phyloP scores from a whole-genome alignment of 2,797 vertebrate genomes.

The Gastrophryne carolinensis region DNA sequence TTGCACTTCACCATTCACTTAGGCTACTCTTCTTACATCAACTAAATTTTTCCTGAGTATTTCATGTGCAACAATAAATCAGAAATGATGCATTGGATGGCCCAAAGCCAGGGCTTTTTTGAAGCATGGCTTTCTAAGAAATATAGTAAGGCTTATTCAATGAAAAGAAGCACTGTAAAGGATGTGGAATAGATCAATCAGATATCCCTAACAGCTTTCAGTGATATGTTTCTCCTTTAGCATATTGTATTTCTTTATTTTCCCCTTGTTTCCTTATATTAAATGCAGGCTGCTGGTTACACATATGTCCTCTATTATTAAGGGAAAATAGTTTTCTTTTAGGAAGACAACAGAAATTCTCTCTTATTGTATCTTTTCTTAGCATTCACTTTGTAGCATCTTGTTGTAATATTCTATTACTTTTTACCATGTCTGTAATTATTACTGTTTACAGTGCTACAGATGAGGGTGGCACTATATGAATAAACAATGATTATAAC shows the following conservation, averaged over 20 bases:
- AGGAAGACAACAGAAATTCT: too few species aligned
- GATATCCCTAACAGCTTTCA: background rate
- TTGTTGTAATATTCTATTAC: too few species aligned
- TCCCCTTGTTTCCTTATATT: background rate
- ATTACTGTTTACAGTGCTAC: too few species aligned
- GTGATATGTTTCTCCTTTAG: background rate
- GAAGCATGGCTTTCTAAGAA: background rate
- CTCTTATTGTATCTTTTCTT: too few species aligned
- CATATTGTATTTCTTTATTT: slow-evolving; percentile 1
- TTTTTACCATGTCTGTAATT: too few species aligned
- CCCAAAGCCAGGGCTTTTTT: background rate
- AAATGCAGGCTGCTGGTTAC: background rate
- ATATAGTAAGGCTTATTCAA: slow-evolving; percentile 24
- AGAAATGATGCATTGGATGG: background rate
- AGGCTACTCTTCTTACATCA: too few species aligned
- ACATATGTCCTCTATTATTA: background rate
- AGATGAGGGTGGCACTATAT: too few species aligned
- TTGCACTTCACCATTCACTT: too few species aligned
- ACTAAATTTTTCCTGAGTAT: background rate
- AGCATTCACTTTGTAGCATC: too few species aligned
- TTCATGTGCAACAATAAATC: background rate
- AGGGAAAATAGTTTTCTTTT: too few species aligned
- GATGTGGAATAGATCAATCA: slow-evolving; percentile 14
- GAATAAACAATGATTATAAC: too few species aligned
- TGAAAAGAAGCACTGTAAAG: slow-evolving; percentile 6